Base-by-base conservation (phyloP, 1,140 invertebrate species). In the Choristoneura fumiferana region DNA sequence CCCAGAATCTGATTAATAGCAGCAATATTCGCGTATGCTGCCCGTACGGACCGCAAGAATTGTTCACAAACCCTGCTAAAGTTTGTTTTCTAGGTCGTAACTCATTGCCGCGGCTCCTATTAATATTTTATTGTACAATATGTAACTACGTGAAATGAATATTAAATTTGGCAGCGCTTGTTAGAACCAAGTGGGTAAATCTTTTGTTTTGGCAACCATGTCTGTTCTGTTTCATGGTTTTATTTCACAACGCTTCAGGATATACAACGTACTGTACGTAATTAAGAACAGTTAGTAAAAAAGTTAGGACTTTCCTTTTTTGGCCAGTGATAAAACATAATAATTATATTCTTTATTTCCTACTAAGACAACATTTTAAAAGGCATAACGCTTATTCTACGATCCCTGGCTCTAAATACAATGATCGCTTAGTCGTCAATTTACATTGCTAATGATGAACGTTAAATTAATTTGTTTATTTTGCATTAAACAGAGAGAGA, bases 1-100 rank as follows among this genome's bases (percentile, higher is more conserved):
- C 66, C 52, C 60, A 37, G 67, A 73, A 76, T 71, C 73, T 83
- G 76, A 82, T 82, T 80, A 82, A 82, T 82, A 78, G 72, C 72
- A 62, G 71, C 67, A 80, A 78, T 82, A 82, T 80, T 73, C 63
- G 65, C 58, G 71, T 69, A 67, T 63, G 68, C 70, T 67, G 65
- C 36, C 54, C 62, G 67, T 75, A 74, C 71, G 71, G 65, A 74
- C 78, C 67, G 65, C 71, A 79, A 69, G 76, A 76, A 78, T 75
- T 76, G 74, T 70, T 73, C 59, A 57, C 57, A 62, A 59, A 40
- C 64, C 54, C 58, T 57, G 57, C 60, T 65, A 39, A 29, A 69
- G 62, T 68, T 69, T 71, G 63, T 49, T 22, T 62, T 67, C 60
- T 57, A 53, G 37, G 54, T 58, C 66, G 66, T 72, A 67, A 71